Evolutionary conservation across 2,113 vertebrate species (phyloP).

Genomic region (Colossoma macropomum): DNA sequence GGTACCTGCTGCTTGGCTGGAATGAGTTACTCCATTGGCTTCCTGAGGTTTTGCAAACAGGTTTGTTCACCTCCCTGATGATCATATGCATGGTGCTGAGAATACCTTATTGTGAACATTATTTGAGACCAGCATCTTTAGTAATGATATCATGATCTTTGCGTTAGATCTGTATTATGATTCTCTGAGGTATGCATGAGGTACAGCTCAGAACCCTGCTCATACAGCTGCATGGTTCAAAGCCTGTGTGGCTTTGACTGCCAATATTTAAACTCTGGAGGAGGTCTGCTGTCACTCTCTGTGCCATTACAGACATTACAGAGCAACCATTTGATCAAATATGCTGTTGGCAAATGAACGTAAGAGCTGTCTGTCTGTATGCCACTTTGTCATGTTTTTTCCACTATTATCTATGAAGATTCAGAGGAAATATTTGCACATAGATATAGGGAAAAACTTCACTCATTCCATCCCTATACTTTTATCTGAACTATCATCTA

Average conservation of each 20-base stretch:
- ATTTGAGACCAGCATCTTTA: conserved; percentile 13
- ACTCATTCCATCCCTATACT: not conserved
- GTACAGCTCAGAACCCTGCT: not conserved
- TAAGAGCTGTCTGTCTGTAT: not conserved
- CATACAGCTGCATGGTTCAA: conserved; percentile 21
- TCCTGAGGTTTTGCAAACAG: conserved; percentile 98
- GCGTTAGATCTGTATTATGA: conserved; percentile 25
- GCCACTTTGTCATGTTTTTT: not conserved
- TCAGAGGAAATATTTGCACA: not conserved
- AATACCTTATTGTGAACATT: not conserved
- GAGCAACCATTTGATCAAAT: not conserved
- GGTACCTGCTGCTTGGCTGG: conserved; percentile 92
- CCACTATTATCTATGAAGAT: not conserved
- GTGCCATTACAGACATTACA: not conserved
- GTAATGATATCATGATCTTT: not conserved
- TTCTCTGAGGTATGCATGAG: not conserved
- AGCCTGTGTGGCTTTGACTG: conserved; percentile 18
- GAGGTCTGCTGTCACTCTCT: not conserved
- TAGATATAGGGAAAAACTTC: not conserved
- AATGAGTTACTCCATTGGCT: conserved; percentile 92
- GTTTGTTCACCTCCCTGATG: conserved; percentile 70
- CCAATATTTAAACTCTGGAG: not conserved
- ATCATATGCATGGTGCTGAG: not conserved
- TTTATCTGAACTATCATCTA: conserved; percentile 30
- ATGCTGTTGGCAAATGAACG: not conserved